These are phyloP conservation scores for Tenodera sinensis DNA, from an alignment of 2,888 invertebrate genomes.

Conservation along the genomic window DNA sequence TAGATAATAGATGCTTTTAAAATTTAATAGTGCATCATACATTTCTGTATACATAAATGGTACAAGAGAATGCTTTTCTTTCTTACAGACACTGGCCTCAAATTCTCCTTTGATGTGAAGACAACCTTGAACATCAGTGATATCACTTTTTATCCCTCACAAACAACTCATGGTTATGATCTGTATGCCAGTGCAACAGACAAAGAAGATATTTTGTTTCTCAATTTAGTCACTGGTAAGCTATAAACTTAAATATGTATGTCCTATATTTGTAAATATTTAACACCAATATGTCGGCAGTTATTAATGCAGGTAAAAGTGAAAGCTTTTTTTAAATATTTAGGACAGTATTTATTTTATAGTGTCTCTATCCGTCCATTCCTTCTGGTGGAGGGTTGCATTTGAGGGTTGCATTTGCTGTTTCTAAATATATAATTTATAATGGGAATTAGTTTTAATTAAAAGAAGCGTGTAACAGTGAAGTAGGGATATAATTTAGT, in stretches of 20 bases:
- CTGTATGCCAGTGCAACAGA: slow-evolving; percentile 68
- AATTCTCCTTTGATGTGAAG: slow-evolving; percentile 69
- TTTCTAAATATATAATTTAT: too few relatives aligned
- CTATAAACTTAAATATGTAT: neutral
- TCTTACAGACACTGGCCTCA: slow-evolving; percentile 57
- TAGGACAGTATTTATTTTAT: neutral
- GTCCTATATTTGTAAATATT: too few relatives aligned
- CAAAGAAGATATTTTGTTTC: slow-evolving; percentile 66
- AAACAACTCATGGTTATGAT: slow-evolving; percentile 68
- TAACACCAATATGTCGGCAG: too few relatives aligned
- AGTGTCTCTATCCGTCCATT: too few relatives aligned
- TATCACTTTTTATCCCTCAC: slow-evolving; percentile 68
- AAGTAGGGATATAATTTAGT: too few relatives aligned
- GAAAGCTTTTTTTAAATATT: too few relatives aligned
- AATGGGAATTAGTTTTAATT: too few relatives aligned
- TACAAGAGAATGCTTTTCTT: neutral
- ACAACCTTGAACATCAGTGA: slow-evolving; percentile 70
- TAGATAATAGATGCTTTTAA: too few relatives aligned
- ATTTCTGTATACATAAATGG: neutral
- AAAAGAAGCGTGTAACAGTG: too few relatives aligned
- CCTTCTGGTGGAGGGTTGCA: too few relatives aligned
- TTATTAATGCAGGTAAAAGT: neutral
- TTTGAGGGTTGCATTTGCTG: too few relatives aligned
- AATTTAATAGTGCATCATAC: too few relatives aligned
- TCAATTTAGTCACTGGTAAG: slow-evolving; percentile 63